Conservation (phyloP, 2,797 vertebrate species). For the Pachyuromys duprasi region DNA sequence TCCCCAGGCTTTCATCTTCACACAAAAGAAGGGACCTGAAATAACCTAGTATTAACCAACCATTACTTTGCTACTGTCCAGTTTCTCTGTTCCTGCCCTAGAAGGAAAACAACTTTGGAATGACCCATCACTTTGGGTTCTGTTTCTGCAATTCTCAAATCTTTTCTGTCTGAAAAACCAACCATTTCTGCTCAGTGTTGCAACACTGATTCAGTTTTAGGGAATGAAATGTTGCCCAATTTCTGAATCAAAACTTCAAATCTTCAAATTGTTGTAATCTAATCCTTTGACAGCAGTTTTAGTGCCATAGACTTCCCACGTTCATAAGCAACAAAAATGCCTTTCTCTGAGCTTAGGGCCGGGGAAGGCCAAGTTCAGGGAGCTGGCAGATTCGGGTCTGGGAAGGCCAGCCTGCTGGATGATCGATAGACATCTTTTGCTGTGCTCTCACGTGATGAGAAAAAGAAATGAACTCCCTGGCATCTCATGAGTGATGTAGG, state of each 20-base stretch:
- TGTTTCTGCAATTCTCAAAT: not conserved
- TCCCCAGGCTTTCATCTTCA: not conserved
- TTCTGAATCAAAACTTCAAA: not conserved
- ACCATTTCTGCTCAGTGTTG: not conserved
- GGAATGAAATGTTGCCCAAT: not conserved
- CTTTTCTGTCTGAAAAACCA: not conserved
- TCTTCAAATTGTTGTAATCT: not conserved
- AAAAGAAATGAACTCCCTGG: not conserved
- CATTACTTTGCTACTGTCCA: not conserved
- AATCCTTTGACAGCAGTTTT: not conserved
- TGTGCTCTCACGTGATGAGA: not conserved
- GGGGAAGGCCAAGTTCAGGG: not conserved
- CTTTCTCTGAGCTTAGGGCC: not conserved
- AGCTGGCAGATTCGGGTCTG: not conserved
- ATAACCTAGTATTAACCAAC: not conserved
- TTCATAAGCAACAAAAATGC: slow-evolving; percentile 16
- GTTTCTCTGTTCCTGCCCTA: not conserved
- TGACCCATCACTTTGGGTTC: not conserved
- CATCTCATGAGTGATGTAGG: not conserved
- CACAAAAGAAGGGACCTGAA: not conserved
- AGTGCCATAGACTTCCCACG: not conserved
- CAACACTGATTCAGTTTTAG: not conserved
- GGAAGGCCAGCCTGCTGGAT: not conserved
- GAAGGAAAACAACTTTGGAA: not conserved
- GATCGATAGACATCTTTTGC: not conserved